phyloP scores from a whole-genome alignment of 1,140 invertebrate species.

The Bombus waltoni region DNA sequence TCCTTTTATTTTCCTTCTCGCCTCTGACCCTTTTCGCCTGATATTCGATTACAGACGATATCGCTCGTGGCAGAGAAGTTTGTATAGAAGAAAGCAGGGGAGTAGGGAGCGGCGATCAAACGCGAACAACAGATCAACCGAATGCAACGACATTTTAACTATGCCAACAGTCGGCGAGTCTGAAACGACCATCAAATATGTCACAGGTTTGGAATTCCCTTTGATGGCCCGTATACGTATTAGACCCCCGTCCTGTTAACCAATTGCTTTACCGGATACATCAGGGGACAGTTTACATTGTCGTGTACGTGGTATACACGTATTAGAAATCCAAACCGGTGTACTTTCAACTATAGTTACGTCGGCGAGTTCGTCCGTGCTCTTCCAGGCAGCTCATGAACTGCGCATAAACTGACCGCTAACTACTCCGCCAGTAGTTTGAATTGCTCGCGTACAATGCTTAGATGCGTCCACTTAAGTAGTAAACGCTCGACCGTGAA shows the following conservation, averaged over 20 bases:
- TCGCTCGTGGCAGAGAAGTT: not conserved
- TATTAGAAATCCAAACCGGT: not conserved
- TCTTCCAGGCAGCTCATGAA: constrained; percentile 47
- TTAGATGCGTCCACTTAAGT: constrained; percentile 36
- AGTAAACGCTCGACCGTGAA: constrained; percentile 6
- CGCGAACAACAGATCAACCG: not conserved
- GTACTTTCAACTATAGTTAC: not conserved
- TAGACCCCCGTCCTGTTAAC: constrained; percentile 50
- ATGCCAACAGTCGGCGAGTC: constrained; percentile 54
- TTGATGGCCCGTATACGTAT: constrained; percentile 55
- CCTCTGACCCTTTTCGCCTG: too few relatives aligned
- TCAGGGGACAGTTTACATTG: not conserved
- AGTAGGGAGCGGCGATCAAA: constrained; percentile 7
- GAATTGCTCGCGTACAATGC: constrained; percentile 54
- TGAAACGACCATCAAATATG: constrained; percentile 46
- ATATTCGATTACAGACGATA: too few relatives aligned
- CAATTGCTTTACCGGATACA: constrained; percentile 43
- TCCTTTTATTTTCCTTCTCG: too few relatives aligned
- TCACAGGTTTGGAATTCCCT: constrained; percentile 60
- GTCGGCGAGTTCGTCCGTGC: not conserved
- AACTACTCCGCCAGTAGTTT: constrained; percentile 50
- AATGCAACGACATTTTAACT: constrained; percentile 69
- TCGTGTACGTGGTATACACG: not conserved
- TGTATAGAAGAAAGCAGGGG: too few relatives aligned
- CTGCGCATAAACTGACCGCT: constrained; percentile 59